Conservation (phyloP, 2,797 vertebrate genomes). For the Geotrypetes seraphini region DNA sequence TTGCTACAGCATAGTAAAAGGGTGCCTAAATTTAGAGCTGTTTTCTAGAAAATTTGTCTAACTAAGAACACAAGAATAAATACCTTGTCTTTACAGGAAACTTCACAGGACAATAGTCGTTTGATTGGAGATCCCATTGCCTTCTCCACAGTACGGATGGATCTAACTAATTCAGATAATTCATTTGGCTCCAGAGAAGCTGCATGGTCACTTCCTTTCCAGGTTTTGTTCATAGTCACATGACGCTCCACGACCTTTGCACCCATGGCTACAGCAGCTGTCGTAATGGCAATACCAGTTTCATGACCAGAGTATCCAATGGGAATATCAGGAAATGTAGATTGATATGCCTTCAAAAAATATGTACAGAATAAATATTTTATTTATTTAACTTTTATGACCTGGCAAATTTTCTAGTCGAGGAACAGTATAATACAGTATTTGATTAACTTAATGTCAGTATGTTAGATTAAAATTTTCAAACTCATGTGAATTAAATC, state of each 20-base stretch:
- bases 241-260: slow-evolving; percentile 92
- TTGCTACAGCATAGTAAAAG: no score
- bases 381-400: no score
- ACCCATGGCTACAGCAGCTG: slow-evolving; percentile 85
- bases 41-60: no score
- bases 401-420: no score
- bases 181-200: slow-evolving; percentile 77
- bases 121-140: slow-evolving; percentile 74
- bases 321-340: slow-evolving; percentile 89
- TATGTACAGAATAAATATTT: no score
- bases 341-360: slow-evolving; percentile 81
- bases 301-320: slow-evolving; percentile 95
- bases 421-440: no score
- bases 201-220: slow-evolving; percentile 87
- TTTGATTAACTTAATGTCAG: no score
- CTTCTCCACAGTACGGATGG: slow-evolving; percentile 77
- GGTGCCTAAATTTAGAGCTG: no score
- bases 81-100: slow-evolving; percentile 87
- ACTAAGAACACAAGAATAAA: no score
- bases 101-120: slow-evolving; percentile 77
- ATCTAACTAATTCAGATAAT: slow-evolving; percentile 69
- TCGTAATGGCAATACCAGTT: slow-evolving; percentile 73
- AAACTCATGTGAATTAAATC: no score
- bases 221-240: slow-evolving; percentile 83
- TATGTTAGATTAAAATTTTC: no score